A percentile compares a stretch with the other conserved stretches of the same genome.
Conservation (phyloP, 1,140 invertebrate genomes). For the Drosophila melanica region DNA sequence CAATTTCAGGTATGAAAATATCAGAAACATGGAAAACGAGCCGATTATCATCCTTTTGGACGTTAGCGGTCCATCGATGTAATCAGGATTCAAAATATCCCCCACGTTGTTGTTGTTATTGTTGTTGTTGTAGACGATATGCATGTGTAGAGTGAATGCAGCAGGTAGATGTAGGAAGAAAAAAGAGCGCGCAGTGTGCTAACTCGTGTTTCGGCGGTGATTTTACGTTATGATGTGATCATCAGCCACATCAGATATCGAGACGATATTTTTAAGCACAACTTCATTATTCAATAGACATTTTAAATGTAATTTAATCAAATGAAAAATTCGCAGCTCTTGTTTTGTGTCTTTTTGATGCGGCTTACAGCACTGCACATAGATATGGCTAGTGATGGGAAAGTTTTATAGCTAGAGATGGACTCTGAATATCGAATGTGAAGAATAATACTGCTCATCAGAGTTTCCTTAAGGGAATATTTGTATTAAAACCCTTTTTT, state of each 20-base stretch:
- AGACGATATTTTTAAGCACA: neutral
- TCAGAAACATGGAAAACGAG: constrained; percentile 79
- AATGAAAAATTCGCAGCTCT: constrained; percentile 6
- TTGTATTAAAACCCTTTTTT: too few relatives aligned
- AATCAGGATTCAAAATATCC: constrained; percentile 63
- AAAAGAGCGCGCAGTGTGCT: constrained; percentile 28
- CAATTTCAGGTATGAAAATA: constrained; percentile 77
- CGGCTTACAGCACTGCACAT: constrained; percentile 5
- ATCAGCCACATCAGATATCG: neutral
- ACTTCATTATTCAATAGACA: neutral
- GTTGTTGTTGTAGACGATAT: constrained; percentile 45
- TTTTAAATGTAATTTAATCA: neutral
- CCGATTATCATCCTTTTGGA: constrained; percentile 62
- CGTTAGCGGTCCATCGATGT: constrained; percentile 66
- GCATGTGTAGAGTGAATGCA: constrained; percentile 47
- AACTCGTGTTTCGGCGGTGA: neutral
- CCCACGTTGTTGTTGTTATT: constrained; percentile 47
- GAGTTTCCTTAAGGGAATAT: too few relatives aligned
- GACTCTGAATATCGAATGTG: neutral
- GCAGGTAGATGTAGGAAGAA: constrained; percentile 32
- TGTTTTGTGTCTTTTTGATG: neutral
- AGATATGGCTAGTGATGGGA: neutral
- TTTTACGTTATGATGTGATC: neutral
- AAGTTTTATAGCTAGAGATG: neutral
- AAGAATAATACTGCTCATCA: too few relatives aligned